These are phyloP conservation scores for Lepus townsendii DNA, from an alignment of 2,797 vertebrate genomes.

Conservation along the genomic window DNA sequence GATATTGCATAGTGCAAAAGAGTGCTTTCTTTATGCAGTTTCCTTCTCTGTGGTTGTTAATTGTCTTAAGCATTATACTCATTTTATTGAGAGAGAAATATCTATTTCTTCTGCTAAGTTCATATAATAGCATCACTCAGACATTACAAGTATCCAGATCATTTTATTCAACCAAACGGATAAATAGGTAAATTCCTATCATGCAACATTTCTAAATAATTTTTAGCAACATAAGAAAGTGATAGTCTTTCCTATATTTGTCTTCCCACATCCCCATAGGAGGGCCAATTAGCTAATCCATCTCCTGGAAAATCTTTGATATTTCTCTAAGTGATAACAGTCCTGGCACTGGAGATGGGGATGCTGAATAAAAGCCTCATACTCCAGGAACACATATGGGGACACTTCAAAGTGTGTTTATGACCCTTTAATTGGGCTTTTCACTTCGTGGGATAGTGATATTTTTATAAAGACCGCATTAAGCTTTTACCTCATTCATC, in stretches of 20 bases:
- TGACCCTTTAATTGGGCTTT: conserved; percentile 52
- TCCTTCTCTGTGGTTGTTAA: conserved; percentile 47
- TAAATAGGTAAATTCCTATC: conserved; percentile 52
- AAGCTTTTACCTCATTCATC: not conserved
- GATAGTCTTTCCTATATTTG: conserved; percentile 65
- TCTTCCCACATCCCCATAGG: conserved; percentile 26
- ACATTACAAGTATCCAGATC: conserved; percentile 17
- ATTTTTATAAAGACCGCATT: conserved; percentile 51
- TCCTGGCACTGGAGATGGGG: not conserved
- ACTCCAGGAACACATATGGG: not conserved
- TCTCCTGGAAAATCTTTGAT: conserved; percentile 60
- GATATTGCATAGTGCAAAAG: conserved; percentile 31
- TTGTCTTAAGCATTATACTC: conserved; percentile 47
- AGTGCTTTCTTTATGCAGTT: conserved; percentile 34
- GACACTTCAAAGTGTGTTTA: conserved; percentile 27
- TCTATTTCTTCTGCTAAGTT: conserved; percentile 52
- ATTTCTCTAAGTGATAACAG: conserved; percentile 48
- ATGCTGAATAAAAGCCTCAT: conserved; percentile 38
- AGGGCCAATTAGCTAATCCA: conserved; percentile 62
- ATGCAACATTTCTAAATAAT: conserved; percentile 48
- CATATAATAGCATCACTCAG: conserved; percentile 29
- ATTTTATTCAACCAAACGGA: conserved; percentile 44
- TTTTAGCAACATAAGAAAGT: conserved; percentile 71
- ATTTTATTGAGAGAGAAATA: conserved; percentile 47
- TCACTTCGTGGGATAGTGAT: conserved; percentile 22